Conservation (phyloP, 2,797 vertebrate genomes). For the Glossophaga mutica region DNA sequence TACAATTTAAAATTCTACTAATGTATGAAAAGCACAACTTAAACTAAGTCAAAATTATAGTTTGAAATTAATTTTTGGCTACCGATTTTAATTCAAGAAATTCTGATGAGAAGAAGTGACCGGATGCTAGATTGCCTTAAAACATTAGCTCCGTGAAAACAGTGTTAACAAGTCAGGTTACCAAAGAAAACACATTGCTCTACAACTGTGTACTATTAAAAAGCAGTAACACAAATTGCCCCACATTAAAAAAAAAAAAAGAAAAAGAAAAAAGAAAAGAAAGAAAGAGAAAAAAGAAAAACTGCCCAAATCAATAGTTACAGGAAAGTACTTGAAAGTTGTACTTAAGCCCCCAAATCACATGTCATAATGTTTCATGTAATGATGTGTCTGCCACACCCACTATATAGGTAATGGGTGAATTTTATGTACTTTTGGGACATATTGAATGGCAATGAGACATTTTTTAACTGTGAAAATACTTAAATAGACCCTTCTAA, state of each 20-base stretch:
- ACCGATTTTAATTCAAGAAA: neutral
- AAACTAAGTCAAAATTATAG: neutral
- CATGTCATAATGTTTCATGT: neutral
- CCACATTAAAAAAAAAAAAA: neutral
- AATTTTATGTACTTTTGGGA: slow-evolving; percentile 54
- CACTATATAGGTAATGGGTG: slow-evolving; percentile 60
- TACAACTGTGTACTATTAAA: neutral
- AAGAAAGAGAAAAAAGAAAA: neutral
- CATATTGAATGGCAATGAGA: slow-evolving; percentile 22
- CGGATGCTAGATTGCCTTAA: neutral
- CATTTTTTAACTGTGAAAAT: slow-evolving; percentile 29
- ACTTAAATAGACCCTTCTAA: neutral
- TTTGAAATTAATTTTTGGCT: neutral
- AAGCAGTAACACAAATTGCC: neutral
- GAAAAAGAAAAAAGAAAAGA: neutral
- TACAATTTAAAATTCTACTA: neutral
- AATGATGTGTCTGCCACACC: slow-evolving; percentile 4
- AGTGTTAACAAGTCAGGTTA: neutral
- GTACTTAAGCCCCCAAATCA: slow-evolving; percentile 62
- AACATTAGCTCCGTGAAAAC: neutral
- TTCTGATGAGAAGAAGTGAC: neutral
- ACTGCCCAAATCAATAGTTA: slow-evolving; percentile 1
- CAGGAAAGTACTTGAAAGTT: slow-evolving; percentile 49
- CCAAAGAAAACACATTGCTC: neutral
- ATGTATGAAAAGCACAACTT: neutral